These are phyloP conservation scores for Microtus oregoni DNA, from an alignment of 2,113 vertebrate species.

Conservation along the genomic window DNA sequence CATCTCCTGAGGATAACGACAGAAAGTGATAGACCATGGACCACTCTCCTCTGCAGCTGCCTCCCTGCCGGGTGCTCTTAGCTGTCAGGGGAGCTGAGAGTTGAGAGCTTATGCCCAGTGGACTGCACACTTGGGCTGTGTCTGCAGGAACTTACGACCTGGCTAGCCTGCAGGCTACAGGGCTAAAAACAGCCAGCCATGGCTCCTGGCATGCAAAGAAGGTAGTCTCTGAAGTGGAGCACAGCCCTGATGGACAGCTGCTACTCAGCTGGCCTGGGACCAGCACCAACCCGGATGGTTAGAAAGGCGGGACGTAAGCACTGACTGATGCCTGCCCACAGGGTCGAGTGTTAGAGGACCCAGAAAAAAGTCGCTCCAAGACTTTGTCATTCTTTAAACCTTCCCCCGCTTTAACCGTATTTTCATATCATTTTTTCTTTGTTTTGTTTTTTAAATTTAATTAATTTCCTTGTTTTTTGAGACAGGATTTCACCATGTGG, in stretches of 20 bases:
- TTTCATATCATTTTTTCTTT: not conserved
- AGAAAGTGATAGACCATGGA: not conserved
- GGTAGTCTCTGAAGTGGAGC: not conserved
- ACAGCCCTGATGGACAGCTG: not conserved
- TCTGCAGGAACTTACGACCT: not conserved
- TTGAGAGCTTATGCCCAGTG: not conserved
- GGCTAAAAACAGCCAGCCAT: not conserved
- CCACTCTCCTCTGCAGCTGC: not conserved
- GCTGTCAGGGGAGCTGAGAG: not conserved
- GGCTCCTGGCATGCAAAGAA: not conserved
- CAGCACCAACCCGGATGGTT: not conserved
- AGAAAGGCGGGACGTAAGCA: not conserved
- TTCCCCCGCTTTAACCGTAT: not conserved
- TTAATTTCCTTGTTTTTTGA: too few relatives aligned
- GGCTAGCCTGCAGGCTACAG: not conserved
- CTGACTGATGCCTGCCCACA: not conserved
- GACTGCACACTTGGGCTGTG: not conserved
- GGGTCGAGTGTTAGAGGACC: not conserved
- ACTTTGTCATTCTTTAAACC: not conserved
- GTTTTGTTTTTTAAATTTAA: not conserved
- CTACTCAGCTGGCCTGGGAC: not conserved
- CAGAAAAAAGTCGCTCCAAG: not conserved
- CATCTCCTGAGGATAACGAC: not conserved
- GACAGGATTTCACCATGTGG: too few relatives aligned
- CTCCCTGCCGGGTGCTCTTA: not conserved